Percentiles rank a stretch among this genome's conserved stretches.
Evolutionary conservation across 2,888 invertebrate genomes (phyloP).

Genomic region (Megaustenia siamemsis): DNA sequence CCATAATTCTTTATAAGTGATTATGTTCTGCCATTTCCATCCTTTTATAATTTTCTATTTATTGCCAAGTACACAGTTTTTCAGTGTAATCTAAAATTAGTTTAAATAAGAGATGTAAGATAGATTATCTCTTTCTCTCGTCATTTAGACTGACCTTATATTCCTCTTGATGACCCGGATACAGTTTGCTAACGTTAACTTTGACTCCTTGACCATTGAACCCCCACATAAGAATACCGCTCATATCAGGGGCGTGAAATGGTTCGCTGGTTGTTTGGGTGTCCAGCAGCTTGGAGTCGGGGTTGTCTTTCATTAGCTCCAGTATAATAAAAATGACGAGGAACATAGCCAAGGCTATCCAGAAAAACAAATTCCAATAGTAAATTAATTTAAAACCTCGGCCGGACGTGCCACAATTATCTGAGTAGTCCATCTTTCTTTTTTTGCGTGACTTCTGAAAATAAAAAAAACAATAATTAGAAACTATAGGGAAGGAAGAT

Average conservation of each 20-base stretch:
- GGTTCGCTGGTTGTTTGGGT: background rate
- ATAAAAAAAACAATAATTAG: too few species aligned
- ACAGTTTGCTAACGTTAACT: background rate
- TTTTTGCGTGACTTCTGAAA: background rate
- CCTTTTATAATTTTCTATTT: too few species aligned
- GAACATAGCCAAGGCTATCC: background rate
- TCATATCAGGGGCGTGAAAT: conserved; percentile 21
- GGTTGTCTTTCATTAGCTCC: background rate
- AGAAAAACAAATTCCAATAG: background rate
- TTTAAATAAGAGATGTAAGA: too few species aligned
- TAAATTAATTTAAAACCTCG: background rate
- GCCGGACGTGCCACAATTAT: background rate
- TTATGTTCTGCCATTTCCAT: too few species aligned
- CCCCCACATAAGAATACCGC: conserved; percentile 10
- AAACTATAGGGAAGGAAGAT: too few species aligned
- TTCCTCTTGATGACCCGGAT: conserved; percentile 23
- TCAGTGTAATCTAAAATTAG: too few species aligned
- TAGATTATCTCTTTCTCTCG: too few species aligned
- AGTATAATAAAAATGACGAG: background rate
- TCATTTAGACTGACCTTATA: background rate
- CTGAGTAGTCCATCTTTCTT: background rate
- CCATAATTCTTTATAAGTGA: too few species aligned
- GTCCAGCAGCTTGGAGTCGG: background rate
- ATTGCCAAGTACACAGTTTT: too few species aligned
- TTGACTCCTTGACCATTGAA: conserved; percentile 31